Conservation (phyloP, 2,113 vertebrate genomes). For the Nibea albiflora region DNA sequence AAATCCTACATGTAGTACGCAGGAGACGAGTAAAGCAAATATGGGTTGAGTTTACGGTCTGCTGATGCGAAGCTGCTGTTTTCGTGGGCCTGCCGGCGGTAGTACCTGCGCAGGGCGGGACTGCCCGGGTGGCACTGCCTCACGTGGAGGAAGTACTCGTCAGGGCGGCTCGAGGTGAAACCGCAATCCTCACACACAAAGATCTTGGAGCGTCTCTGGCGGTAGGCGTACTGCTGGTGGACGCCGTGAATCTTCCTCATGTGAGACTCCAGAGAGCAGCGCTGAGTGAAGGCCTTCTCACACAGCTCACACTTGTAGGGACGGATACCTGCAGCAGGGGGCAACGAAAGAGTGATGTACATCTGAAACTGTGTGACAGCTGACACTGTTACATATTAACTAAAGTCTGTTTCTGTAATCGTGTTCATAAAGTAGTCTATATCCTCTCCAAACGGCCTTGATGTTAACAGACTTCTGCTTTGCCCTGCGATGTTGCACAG, state of each 20-base stretch:
- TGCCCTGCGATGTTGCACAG: no score
- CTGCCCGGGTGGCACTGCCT: conserved; percentile 82
- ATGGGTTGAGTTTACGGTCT: conserved; percentile 68
- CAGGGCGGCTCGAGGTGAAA: conserved; percentile 86
- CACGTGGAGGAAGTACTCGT: conserved; percentile 87
- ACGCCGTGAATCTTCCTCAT: conserved; percentile 90
- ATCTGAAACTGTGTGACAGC: not conserved
- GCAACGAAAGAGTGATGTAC: not conserved
- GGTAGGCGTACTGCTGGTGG: conserved; percentile 89
- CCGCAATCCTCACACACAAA: conserved; percentile 93
- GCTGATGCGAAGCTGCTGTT: conserved; percentile 46
- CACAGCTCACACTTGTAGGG: conserved; percentile 91
- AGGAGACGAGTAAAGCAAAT: conserved; percentile 78
- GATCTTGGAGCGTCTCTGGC: conserved; percentile 91
- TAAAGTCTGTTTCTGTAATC: no score
- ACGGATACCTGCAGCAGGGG: conserved; percentile 85
- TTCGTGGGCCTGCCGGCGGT: conserved; percentile 81
- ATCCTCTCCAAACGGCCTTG: no score
- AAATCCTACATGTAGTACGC: conserved; percentile 76
- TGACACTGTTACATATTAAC: not conserved
- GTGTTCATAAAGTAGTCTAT: no score
- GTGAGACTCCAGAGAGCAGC: conserved; percentile 92
- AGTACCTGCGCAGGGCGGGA: conserved; percentile 81
- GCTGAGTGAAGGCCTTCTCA: conserved; percentile 92
- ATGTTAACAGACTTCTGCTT: no score